Conservation (phyloP, 2,797 vertebrate genomes). For the Triplophysa bombifrons region DNA sequence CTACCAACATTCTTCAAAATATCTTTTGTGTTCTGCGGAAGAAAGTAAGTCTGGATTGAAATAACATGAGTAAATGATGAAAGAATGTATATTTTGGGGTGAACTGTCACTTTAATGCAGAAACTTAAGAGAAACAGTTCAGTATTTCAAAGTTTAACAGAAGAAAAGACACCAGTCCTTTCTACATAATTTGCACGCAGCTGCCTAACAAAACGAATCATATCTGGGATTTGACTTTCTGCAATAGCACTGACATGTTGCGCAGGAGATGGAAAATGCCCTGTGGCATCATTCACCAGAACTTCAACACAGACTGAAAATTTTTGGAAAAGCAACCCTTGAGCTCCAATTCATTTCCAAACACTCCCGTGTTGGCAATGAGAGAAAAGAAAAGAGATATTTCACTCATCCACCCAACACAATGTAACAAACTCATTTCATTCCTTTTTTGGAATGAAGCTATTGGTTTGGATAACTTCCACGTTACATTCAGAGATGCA, state of each 20-base stretch:
- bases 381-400: slow-evolving; percentile 11
- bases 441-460: neutral
- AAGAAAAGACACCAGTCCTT: neutral
- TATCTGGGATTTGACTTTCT: slow-evolving; percentile 40
- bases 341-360: slow-evolving; percentile 19
- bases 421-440: neutral
- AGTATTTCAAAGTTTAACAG: neutral
- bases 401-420: slow-evolving; percentile 12
- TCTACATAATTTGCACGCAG: neutral
- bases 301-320: slow-evolving; percentile 58
- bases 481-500: neutral
- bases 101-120: neutral
- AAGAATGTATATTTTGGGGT: too few species aligned
- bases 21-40: too few species aligned
- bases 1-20: too few species aligned
- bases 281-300: slow-evolving; percentile 62
- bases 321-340: slow-evolving; percentile 30
- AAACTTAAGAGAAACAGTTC: neutral
- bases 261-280: slow-evolving; percentile 62
- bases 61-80: too few species aligned
- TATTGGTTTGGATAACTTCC: neutral
- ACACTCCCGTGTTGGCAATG: neutral
- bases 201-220: neutral
- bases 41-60: too few species aligned
- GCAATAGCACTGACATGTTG: slow-evolving; percentile 48